These are phyloP conservation scores for Paracyclopina nana DNA, from an alignment of 1,140 invertebrate genomes.

Conservation along the genomic window DNA sequence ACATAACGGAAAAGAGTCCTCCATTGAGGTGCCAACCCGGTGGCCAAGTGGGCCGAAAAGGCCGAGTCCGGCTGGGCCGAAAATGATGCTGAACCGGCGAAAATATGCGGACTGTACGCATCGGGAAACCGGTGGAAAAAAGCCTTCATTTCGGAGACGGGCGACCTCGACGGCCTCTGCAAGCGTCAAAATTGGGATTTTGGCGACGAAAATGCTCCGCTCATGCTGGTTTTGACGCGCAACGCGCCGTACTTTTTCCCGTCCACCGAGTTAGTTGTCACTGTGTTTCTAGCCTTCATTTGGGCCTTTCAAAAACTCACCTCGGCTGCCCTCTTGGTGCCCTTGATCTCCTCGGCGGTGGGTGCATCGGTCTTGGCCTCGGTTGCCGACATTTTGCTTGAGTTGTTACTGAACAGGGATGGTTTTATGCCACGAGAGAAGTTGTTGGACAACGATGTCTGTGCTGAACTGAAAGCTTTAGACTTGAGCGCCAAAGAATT, in stretches of 20 bases:
- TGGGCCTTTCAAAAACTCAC: conserved; percentile 36
- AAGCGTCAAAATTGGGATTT: not conserved
- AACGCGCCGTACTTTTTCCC: not conserved
- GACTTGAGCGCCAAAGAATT: conserved; percentile 2
- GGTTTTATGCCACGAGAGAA: too few species aligned
- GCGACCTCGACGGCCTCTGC: not conserved
- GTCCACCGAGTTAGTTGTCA: not conserved
- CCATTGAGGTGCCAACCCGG: too few species aligned
- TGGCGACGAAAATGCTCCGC: not conserved
- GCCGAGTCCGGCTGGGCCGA: too few species aligned
- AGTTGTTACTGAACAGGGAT: too few species aligned
- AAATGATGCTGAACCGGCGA: too few species aligned
- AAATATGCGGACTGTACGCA: too few species aligned
- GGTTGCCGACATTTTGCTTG: conserved; percentile 13
- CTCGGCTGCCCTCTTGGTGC: conserved; percentile 64
- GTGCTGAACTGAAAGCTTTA: not conserved
- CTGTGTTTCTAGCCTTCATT: not conserved
- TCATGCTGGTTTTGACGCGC: not conserved
- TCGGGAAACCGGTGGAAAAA: too few species aligned
- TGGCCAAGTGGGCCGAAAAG: too few species aligned
- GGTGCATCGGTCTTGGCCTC: conserved; percentile 9
- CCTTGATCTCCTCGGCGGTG: conserved; percentile 51
- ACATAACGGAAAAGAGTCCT: too few species aligned
- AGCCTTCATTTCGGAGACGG: not conserved
- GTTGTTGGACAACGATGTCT: too few species aligned